These are phyloP conservation scores for Catostylus mosaicus DNA, from an alignment of 30 jellyfish, hydroid and myxozoan genomes.

Conservation along the genomic window DNA sequence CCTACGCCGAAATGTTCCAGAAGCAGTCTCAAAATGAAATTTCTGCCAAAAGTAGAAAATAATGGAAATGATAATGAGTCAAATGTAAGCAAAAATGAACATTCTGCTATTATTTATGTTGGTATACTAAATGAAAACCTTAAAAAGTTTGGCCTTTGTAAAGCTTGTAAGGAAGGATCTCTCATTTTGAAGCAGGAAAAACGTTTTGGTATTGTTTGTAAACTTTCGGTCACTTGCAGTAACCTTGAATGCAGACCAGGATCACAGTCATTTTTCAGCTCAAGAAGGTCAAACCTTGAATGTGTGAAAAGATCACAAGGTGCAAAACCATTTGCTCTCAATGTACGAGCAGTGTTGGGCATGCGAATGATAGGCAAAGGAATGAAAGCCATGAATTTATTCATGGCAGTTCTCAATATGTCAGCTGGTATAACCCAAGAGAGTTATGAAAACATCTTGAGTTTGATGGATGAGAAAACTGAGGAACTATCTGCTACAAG, in stretches of 20 bases:
- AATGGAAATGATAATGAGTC: not conserved
- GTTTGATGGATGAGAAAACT: not conserved
- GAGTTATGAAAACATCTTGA: not conserved
- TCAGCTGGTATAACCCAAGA: slow-evolving; percentile 10
- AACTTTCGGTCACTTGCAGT: not conserved
- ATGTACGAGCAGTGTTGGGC: not conserved
- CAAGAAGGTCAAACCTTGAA: slow-evolving; percentile 12
- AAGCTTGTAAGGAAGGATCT: not conserved
- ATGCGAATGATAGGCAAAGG: slow-evolving; percentile 17
- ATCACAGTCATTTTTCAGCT: not conserved
- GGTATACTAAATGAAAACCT: not conserved
- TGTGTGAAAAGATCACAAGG: not conserved
- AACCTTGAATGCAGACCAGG: not conserved
- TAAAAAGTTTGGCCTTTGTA: not conserved
- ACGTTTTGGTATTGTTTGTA: not conserved
- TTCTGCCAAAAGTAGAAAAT: not conserved
- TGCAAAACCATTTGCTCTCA: slow-evolving; percentile 10
- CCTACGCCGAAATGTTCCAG: not conserved
- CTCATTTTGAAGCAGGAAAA: not conserved
- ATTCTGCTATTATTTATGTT: not conserved
- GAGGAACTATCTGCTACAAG: not conserved
- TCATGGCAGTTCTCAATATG: not conserved
- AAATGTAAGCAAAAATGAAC: not conserved
- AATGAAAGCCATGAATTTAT: not conserved
- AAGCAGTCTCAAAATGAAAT: not conserved